Conservation (phyloP, 2,797 vertebrate genomes). For the Hoplostethus mediterraneus region DNA sequence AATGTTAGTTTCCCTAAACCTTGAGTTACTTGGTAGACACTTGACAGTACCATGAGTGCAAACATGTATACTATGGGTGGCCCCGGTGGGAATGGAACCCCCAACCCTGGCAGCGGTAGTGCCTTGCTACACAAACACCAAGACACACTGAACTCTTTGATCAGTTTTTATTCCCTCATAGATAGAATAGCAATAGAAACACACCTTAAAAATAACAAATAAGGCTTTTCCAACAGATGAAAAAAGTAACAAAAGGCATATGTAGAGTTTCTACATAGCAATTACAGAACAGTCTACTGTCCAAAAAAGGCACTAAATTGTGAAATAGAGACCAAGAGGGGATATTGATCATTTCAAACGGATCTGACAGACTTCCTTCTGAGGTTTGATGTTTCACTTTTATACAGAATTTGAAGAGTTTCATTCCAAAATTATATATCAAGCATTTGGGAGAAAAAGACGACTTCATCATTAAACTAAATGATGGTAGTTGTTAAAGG, state of each 20-base stretch:
- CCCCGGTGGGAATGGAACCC: too few relatives aligned
- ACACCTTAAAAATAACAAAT: slow-evolving; percentile 97
- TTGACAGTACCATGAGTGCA: too few relatives aligned
- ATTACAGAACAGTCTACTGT: slow-evolving; percentile 99
- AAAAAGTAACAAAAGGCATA: slow-evolving; percentile 99
- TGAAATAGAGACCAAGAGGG: slow-evolving; percentile 93
- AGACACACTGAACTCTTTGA: slow-evolving; percentile 57
- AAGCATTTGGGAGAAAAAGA: slow-evolving; percentile 20
- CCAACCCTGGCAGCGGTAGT: too few relatives aligned
- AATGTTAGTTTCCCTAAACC: too few relatives aligned
- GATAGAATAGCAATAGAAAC: slow-evolving; percentile 99
- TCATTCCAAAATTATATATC: slow-evolving; percentile 65
- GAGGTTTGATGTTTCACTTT: slow-evolving; percentile 66
- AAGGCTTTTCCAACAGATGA: slow-evolving; percentile 87
- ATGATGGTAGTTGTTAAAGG: not conserved
- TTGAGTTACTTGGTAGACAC: too few relatives aligned
- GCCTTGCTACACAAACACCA: not conserved
- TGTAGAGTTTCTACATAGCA: slow-evolving; percentile 93
- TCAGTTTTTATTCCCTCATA: slow-evolving; percentile 97
- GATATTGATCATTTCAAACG: slow-evolving; percentile 73
- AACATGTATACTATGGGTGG: too few relatives aligned
- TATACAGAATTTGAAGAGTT: slow-evolving; percentile 72
- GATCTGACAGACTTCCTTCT: slow-evolving; percentile 78
- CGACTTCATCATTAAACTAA: slow-evolving; percentile 2
- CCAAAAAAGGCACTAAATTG: slow-evolving; percentile 99